phyloP scores from a whole-genome alignment of 2,888 invertebrate species.

The Nymphalis polychloros region DNA sequence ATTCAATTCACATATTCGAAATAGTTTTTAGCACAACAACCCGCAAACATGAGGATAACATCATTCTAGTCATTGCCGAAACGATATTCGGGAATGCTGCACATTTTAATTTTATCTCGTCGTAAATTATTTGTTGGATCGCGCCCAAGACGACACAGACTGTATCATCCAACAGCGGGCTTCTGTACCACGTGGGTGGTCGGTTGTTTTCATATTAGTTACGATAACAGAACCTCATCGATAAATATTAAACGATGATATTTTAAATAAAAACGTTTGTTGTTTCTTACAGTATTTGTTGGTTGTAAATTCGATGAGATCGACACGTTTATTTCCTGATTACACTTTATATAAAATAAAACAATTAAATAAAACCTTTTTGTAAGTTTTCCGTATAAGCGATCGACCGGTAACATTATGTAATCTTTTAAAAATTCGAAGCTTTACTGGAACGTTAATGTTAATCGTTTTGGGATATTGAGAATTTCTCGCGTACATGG shows the following conservation, averaged over 20 bases:
- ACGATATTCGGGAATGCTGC: conserved; percentile 56
- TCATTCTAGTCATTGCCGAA: conserved; percentile 51
- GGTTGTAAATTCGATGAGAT: background rate
- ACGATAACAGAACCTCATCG: conserved; percentile 6
- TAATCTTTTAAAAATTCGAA: conserved; percentile 31
- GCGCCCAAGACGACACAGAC: conserved; percentile 58
- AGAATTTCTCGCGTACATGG: conserved; percentile 26
- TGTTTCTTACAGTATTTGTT: background rate
- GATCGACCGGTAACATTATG: conserved; percentile 19
- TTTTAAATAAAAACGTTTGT: too few species aligned
- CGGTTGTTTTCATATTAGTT: conserved; percentile 26
- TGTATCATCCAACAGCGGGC: conserved; percentile 41
- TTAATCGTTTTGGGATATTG: conserved; percentile 37
- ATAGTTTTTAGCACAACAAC: conserved; percentile 14
- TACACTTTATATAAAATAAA: conserved; percentile 16
- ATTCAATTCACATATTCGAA: conserved; percentile 4
- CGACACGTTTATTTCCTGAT: background rate
- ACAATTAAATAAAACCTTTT: conserved; percentile 20
- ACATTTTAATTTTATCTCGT: conserved; percentile 68
- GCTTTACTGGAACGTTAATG: conserved; percentile 36
- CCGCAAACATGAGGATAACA: conserved; percentile 36
- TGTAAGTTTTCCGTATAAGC: conserved; percentile 21
- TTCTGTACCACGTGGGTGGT: conserved; percentile 44
- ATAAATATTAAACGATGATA: background rate
- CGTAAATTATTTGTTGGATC: conserved; percentile 70